These are phyloP conservation scores for Aphaenogaster ashmeadi DNA, from an alignment of 1,140 invertebrate genomes.

Conservation along the genomic window DNA sequence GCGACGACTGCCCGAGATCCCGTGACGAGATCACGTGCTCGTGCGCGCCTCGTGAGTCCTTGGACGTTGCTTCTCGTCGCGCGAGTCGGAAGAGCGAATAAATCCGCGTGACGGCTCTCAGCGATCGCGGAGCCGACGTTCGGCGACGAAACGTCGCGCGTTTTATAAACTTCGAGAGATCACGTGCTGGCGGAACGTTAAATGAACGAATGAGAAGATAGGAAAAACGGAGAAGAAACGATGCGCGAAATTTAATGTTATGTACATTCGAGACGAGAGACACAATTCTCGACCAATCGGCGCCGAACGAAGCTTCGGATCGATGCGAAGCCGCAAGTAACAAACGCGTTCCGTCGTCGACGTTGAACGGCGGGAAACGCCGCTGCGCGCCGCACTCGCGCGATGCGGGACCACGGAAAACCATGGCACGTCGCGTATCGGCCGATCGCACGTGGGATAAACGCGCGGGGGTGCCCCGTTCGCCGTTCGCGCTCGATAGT, in stretches of 20 bases:
- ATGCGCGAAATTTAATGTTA: neutral
- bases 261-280: neutral
- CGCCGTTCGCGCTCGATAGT: constrained; percentile 77
- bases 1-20: neutral
- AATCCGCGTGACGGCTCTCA: neutral
- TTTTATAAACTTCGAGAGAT: neutral
- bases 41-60: neutral
- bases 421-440: constrained; percentile 58
- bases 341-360: neutral
- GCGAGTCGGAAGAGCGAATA: neutral
- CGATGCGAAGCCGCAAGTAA: neutral
- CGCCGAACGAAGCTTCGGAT: neutral
- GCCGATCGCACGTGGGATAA: constrained; percentile 50
- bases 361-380: neutral
- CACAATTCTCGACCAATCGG: neutral
- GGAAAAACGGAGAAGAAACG: neutral
- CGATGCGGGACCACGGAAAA: constrained; percentile 33
- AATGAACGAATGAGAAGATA: neutral
- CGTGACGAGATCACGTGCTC: neutral
- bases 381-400: constrained; percentile 30
- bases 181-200: neutral
- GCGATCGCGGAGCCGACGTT: neutral
- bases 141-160: too few relatives aligned
- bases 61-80: neutral
- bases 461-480: constrained; percentile 66